Percentiles rank a stretch among this genome's conserved stretches.
Evolutionary conservation across 2,113 vertebrate species (phyloP).

Genomic region (Antechinus flavipes): DNA sequence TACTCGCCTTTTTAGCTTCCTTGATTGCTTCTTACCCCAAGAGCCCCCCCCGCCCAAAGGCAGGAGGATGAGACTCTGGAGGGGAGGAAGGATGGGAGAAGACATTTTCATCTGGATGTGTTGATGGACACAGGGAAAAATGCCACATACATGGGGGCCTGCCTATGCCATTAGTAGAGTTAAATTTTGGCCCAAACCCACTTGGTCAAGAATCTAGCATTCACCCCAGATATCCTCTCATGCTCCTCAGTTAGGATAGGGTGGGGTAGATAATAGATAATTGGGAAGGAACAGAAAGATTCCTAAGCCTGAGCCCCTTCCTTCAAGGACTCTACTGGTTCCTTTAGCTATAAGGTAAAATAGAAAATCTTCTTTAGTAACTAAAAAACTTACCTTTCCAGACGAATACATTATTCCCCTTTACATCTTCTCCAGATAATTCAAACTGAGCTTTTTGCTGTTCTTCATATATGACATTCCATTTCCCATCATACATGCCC

Average conservation of each 20-base stretch:
- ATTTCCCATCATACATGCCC: background rate
- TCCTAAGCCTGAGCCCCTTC: background rate
- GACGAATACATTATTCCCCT: background rate
- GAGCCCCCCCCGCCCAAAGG: background rate
- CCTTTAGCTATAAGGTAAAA: background rate
- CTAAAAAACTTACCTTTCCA: background rate
- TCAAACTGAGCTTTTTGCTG: background rate
- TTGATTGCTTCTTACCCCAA: background rate
- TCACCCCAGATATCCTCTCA: background rate
- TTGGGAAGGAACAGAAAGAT: background rate
- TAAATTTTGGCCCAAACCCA: background rate
- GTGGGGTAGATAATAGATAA: background rate
- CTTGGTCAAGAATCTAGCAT: background rate
- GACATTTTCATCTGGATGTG: background rate
- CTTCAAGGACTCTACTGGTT: background rate
- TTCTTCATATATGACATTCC: background rate
- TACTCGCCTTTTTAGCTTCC: conserved; percentile 26
- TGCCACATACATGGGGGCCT: background rate
- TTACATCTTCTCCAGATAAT: background rate
- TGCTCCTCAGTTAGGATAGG: background rate
- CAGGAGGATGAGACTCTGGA: background rate
- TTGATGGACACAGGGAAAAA: background rate
- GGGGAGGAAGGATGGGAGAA: background rate
- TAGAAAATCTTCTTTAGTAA: background rate
- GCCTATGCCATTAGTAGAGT: background rate